phyloP scores from a whole-genome alignment of 1,140 invertebrate species.

The Drosophila lini region DNA sequence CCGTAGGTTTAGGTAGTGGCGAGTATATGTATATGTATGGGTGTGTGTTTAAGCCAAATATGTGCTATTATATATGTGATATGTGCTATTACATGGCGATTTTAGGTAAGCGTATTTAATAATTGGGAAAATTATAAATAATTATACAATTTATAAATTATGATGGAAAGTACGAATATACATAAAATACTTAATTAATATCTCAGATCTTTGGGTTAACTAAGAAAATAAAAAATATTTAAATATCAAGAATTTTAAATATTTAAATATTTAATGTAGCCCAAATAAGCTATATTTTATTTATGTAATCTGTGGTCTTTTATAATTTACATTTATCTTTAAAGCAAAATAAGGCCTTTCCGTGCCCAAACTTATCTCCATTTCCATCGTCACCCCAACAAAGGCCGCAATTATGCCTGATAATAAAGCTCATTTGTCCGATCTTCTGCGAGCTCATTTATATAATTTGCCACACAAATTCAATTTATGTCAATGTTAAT shows the following conservation, averaged over 20 bases:
- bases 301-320: no score
- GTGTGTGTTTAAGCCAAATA: no score
- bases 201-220: not conserved
- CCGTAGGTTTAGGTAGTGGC: no score
- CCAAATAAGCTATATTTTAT: not conserved
- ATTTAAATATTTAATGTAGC: not conserved
- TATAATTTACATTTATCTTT: no score
- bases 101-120: no score
- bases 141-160: no score
- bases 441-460: constrained; percentile 5
- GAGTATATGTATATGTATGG: no score
- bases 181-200: not conserved
- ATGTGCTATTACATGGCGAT: no score
- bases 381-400: not conserved
- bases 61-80: no score
- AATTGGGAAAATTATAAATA: no score
- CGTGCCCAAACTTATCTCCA: not conserved
- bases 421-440: not conserved
- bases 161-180: not conserved
- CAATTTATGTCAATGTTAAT: constrained; percentile 16
- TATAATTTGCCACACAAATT: constrained; percentile 12
- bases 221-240: not conserved
- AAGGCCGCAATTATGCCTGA: not conserved
- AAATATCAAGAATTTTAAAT: not conserved
- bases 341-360: not conserved